Evolutionary conservation across 2,113 vertebrate species (phyloP).

Genomic region (Aphyosemion australe): DNA sequence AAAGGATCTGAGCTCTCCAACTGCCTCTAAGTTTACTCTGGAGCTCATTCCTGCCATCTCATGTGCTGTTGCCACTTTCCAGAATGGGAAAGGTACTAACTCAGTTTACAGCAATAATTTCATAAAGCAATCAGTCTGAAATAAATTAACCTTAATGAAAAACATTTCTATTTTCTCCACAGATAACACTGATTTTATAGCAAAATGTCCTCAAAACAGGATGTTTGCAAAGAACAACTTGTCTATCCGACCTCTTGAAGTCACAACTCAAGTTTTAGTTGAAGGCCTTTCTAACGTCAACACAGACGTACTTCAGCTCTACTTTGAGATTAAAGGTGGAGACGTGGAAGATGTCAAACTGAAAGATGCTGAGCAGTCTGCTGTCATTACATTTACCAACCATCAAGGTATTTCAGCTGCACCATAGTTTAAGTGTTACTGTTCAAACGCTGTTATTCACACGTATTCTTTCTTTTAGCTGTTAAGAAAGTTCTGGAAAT

Average conservation of each 20-base stretch:
- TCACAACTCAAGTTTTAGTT: conserved; percentile 73
- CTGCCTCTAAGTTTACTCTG: conserved; percentile 69
- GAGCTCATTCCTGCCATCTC: conserved; percentile 79
- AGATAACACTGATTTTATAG: conserved; percentile 77
- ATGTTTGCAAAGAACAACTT: conserved; percentile 70
- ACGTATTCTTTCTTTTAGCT: conserved; percentile 44
- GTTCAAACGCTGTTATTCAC: neutral
- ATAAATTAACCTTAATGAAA: neutral
- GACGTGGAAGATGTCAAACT: conserved; percentile 54
- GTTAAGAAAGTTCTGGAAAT: conserved; percentile 45
- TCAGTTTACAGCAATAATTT: neutral
- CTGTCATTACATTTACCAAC: conserved; percentile 82
- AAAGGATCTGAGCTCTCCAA: conserved; percentile 45
- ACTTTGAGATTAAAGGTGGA: conserved; percentile 83
- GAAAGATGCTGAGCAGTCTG: conserved; percentile 77
- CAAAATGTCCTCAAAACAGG: conserved; percentile 61
- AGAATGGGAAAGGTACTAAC: conserved; percentile 73
- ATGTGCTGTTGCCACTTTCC: conserved; percentile 82
- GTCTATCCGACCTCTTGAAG: conserved; percentile 77
- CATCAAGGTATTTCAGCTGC: conserved; percentile 77
- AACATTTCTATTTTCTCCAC: conserved; percentile 20
- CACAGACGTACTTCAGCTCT: conserved; percentile 70
- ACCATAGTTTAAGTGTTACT: neutral
- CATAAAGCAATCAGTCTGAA: neutral
- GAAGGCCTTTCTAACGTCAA: conserved; percentile 76